phyloP scores from a whole-genome alignment of 1,140 invertebrate genomes.

The Periplaneta americana region DNA sequence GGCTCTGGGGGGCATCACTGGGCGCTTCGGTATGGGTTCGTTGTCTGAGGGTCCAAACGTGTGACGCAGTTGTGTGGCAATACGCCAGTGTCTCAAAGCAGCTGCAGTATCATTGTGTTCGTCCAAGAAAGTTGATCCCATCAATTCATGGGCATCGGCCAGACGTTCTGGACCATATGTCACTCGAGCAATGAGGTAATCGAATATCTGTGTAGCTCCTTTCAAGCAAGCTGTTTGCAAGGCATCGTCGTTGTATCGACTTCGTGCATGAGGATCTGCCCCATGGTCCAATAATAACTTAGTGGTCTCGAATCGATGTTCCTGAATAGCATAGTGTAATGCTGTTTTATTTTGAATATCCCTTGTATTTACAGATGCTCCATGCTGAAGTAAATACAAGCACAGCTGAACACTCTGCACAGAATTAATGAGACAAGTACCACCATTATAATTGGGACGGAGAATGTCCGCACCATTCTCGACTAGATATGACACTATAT shows the following conservation, averaged over 20 bases:
- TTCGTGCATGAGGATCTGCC: slow-evolving; percentile 70
- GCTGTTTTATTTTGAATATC: slow-evolving; percentile 91
- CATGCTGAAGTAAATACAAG: slow-evolving; percentile 68
- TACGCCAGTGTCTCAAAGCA: slow-evolving; percentile 60
- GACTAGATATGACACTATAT: slow-evolving; percentile 72
- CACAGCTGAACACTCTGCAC: slow-evolving; percentile 82
- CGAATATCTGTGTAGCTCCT: slow-evolving; percentile 76
- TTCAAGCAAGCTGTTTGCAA: slow-evolving; percentile 85
- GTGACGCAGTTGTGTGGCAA: slow-evolving; percentile 51
- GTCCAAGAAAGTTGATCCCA: slow-evolving; percentile 79
- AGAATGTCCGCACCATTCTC: slow-evolving; percentile 81
- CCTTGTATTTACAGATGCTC: slow-evolving; percentile 76
- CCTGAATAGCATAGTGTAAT: slow-evolving; percentile 82
- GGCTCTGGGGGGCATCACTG: slow-evolving; percentile 46
- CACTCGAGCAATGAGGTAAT: slow-evolving; percentile 60
- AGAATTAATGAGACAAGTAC: slow-evolving; percentile 90
- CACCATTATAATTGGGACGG: slow-evolving; percentile 84
- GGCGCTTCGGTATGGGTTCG: slow-evolving; percentile 45
- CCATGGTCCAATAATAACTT: slow-evolving; percentile 73
- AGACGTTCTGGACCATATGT: slow-evolving; percentile 58
- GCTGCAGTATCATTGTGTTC: slow-evolving; percentile 67
- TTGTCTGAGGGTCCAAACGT: slow-evolving; percentile 23
- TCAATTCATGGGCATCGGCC: slow-evolving; percentile 78
- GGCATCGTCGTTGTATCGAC: slow-evolving; percentile 83
- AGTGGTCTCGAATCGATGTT: slow-evolving; percentile 72